These are phyloP conservation scores for Sebastes miniatus DNA, from an alignment of 2,797 vertebrate species.

Conservation along the genomic window DNA sequence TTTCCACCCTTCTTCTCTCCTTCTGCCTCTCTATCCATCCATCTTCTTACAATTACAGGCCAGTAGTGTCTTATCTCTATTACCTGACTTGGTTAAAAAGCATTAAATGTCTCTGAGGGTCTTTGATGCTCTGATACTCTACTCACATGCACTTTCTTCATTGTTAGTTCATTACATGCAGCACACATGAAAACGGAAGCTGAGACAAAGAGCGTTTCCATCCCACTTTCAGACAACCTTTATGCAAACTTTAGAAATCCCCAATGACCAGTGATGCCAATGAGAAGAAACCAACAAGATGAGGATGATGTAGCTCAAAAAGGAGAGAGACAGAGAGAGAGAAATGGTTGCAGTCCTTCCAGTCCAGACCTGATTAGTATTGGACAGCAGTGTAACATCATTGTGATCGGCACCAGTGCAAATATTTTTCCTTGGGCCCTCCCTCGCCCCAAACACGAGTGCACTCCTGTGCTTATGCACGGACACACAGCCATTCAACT, in stretches of 20 bases:
- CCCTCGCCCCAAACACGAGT: no score
- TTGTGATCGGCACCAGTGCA: neutral
- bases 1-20: neutral
- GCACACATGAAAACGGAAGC: neutral
- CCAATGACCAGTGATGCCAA: neutral
- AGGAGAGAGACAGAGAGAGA: neutral
- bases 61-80: conserved; percentile 1
- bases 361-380: conserved; percentile 9
- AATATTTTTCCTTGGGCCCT: neutral
- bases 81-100: conserved; percentile 26
- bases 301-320: neutral
- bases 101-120: neutral
- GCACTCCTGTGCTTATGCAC: no score
- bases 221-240: neutral
- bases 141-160: neutral
- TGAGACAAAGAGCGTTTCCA: neutral
- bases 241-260: neutral
- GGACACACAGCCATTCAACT: no score
- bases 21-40: conserved; percentile 15
- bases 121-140: neutral
- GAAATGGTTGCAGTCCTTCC: neutral
- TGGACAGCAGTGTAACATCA: neutral
- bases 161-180: neutral
- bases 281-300: neutral
- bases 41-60: conserved; percentile 48